Percentiles rank a stretch among this genome's conserved stretches.
These are phyloP conservation scores for Malurus leucopterus DNA, from an alignment of 2,797 vertebrate species.

Conservation along the genomic window DNA sequence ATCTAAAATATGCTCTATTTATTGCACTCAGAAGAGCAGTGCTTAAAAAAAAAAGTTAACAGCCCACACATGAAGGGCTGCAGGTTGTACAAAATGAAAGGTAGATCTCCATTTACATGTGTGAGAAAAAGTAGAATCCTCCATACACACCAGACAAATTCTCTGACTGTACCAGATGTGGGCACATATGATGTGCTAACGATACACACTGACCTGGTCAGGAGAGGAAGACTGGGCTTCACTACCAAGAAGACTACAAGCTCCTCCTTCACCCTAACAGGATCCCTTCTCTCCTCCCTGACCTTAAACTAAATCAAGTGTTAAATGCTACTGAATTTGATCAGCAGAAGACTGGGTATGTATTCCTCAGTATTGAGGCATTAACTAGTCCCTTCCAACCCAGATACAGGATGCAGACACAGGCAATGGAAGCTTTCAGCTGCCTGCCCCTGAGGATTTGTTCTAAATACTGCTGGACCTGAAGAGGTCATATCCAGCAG, in stretches of 20 bases:
- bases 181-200: background rate
- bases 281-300: background rate
- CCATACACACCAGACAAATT: background rate
- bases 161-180: background rate
- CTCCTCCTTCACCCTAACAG: background rate
- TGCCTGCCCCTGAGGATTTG: background rate
- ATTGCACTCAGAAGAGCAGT: background rate
- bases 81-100: background rate
- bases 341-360: background rate
- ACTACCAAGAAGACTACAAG: background rate
- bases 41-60: background rate
- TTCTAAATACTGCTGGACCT: background rate
- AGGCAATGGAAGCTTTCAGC: background rate
- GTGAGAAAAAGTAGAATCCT: background rate
- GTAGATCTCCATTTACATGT: background rate
- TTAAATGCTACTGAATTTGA: background rate
- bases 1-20: background rate
- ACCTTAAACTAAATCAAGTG: background rate
- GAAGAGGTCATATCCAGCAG: background rate
- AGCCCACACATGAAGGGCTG: slow-evolving; percentile 8
- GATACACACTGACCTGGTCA: background rate
- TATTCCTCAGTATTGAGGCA: background rate
- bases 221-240: background rate
- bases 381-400: background rate
- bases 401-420: background rate